Base-by-base conservation (phyloP, 2,113 vertebrate genomes). In the Holacanthus passer region DNA sequence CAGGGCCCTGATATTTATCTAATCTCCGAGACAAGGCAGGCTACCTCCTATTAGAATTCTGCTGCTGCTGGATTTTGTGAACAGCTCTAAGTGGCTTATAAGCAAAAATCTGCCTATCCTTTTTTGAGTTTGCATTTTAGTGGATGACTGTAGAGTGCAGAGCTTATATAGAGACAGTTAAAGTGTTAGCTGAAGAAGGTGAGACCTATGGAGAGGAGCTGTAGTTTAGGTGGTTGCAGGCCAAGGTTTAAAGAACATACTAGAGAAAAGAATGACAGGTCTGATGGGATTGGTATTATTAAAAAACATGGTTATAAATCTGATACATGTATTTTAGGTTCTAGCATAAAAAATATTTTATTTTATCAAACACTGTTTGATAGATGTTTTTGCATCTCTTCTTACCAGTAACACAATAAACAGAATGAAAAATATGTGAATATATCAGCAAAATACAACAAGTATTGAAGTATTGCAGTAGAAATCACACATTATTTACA, bases 41-140 rank as follows among this genome's bases (percentile, higher is more conserved):
- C 73, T 47, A 64, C 81, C 66, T 70, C 62, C 55, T 55, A 80
- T 87, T 87, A 87, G 81, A 48, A 73, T 81, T 81, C 73, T 66
- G 48, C 55, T 19, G 27, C 79, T 41, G 59, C 67, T 16, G 67
- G 66, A 31, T 73, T 77, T 65, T 64, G 41, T 70, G 67, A 88
- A 55, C 69, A 63, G 81, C 73, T 77, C 29, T 69, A 77, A 81
- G 68, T 41, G 48, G 80, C 71, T 85, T 79, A 76, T 14, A 31
- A 79, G 35, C 22, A 73, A 63, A 73, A 69, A 67, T 79, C 62
- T 74, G 68, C 35, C 69, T 56, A 9, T 72, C 63, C 20, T 37
- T 39, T 64, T 71, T 14, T 65, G 67, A 80, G 62, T 75, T 66
- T 79, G 70, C 37, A 82, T 63, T 85, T 85, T 41, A 66, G 53